Conservation (phyloP, 2,797 vertebrate genomes). For the Pangasius djambal region DNA sequence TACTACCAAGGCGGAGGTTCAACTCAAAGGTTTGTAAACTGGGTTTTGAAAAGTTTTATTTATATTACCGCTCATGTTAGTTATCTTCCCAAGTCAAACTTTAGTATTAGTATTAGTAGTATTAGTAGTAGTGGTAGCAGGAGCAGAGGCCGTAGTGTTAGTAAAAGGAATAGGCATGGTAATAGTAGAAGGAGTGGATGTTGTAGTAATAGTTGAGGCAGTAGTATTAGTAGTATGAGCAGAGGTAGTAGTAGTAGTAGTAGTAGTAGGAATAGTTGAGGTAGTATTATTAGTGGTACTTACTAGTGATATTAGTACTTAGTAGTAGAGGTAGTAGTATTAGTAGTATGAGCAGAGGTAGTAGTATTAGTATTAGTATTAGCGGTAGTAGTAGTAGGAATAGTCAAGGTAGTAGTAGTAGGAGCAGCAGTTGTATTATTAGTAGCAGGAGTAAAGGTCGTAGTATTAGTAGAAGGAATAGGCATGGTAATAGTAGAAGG, state of each 20-base stretch:
- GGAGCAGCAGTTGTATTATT: neutral
- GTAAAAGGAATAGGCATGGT: neutral
- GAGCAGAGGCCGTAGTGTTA: neutral
- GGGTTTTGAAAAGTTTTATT: neutral
- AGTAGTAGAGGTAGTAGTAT: neutral
- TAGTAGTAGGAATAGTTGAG: neutral
- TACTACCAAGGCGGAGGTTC: constrained; percentile 49
- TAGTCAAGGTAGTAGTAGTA: neutral
- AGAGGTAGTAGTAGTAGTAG: neutral
- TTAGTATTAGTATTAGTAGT: neutral
- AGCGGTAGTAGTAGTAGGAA: too few species aligned
- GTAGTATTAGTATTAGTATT: too few species aligned
- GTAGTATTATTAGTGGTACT: neutral
- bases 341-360: neutral
- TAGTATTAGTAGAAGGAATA: too few species aligned
- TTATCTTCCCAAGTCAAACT: neutral
- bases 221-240: neutral
- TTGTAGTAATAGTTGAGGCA: neutral
- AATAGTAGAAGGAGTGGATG: neutral
- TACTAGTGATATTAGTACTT: neutral
- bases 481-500: too few species aligned
- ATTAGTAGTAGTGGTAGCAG: neutral
- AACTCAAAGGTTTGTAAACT: constrained; percentile 54
- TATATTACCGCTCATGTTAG: neutral
- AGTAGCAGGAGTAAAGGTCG: too few species aligned